A percentile compares a stretch with the other conserved stretches of the same genome.
Conservation (phyloP, 1,140 invertebrate species). For the Cotesia glomerata region DNA sequence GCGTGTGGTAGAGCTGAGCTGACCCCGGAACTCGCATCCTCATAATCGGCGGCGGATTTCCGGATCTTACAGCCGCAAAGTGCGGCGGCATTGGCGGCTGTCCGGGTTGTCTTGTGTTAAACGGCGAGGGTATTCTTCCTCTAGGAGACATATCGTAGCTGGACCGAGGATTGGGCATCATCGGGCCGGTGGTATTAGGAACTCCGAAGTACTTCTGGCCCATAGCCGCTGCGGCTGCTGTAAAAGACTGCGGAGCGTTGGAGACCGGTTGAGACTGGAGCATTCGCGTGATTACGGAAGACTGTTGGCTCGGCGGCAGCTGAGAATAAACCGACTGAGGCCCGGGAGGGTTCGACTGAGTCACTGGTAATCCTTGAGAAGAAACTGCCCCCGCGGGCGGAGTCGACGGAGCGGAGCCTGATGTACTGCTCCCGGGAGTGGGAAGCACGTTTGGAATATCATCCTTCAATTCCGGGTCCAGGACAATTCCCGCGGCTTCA, state of each 20-base stretch:
- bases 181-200: constrained; percentile 45
- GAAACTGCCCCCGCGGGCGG: constrained; percentile 46
- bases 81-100: constrained; percentile 56
- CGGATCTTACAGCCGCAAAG: constrained; percentile 55
- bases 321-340: constrained; percentile 52
- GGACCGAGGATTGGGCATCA: constrained; percentile 54
- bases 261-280: constrained; percentile 64
- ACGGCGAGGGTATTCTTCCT: constrained; percentile 59
- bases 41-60: constrained; percentile 52
- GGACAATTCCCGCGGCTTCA: constrained; percentile 43
- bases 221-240: constrained; percentile 59
- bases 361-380: constrained; percentile 40
- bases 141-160: constrained; percentile 56
- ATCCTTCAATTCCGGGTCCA: constrained; percentile 52
- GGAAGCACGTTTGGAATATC: constrained; percentile 54
- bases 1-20: constrained; percentile 59
- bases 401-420: constrained; percentile 58
- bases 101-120: constrained; percentile 50
- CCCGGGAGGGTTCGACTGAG: constrained; percentile 44
- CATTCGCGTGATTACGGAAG: constrained; percentile 72
- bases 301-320: constrained; percentile 62
- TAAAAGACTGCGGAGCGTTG: constrained; percentile 55
- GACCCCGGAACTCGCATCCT: constrained; percentile 55
- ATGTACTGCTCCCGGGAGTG: constrained; percentile 59
- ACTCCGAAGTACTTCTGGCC: constrained; percentile 61